Conservation (phyloP, 2,113 vertebrate species). For the Heptranchias perlo region DNA sequence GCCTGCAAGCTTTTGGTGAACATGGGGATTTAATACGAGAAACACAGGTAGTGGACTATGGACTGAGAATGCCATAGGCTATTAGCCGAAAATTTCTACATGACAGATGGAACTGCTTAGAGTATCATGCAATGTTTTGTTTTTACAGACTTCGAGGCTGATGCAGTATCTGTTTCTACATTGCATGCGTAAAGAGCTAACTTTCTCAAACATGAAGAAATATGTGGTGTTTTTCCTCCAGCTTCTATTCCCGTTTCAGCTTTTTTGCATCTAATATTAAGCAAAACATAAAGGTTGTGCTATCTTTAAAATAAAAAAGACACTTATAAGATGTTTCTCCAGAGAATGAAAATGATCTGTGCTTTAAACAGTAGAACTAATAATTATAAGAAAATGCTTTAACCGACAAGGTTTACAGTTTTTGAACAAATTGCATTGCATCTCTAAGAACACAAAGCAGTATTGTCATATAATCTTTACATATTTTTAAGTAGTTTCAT, state of each 20-base stretch:
- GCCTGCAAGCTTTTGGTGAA: slow-evolving; percentile 72
- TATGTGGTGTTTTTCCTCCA: neutral
- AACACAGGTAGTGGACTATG: slow-evolving; percentile 87
- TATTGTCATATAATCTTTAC: neutral
- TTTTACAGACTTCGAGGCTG: slow-evolving; percentile 64
- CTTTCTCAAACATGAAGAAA: slow-evolving; percentile 27
- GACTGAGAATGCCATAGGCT: slow-evolving; percentile 81
- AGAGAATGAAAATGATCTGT: neutral
- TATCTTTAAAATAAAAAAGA: neutral
- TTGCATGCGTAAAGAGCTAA: slow-evolving; percentile 32
- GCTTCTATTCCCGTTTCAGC: slow-evolving; percentile 7
- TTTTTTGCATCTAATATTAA: slow-evolving; percentile 24
- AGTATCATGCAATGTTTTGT: slow-evolving; percentile 94
- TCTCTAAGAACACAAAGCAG: neutral
- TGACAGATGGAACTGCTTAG: slow-evolving; percentile 98
- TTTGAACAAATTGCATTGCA: neutral
- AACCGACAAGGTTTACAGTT: neutral
- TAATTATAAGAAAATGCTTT: neutral
- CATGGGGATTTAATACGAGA: slow-evolving; percentile 87
- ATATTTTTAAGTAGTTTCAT: neutral
- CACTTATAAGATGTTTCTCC: neutral
- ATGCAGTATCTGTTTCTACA: slow-evolving; percentile 68
- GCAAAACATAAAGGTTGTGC: neutral
- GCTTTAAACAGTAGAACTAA: neutral
- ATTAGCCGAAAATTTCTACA: slow-evolving; percentile 89